Conservation (phyloP, 1,140 invertebrate genomes). For the Drosophila parvula region DNA sequence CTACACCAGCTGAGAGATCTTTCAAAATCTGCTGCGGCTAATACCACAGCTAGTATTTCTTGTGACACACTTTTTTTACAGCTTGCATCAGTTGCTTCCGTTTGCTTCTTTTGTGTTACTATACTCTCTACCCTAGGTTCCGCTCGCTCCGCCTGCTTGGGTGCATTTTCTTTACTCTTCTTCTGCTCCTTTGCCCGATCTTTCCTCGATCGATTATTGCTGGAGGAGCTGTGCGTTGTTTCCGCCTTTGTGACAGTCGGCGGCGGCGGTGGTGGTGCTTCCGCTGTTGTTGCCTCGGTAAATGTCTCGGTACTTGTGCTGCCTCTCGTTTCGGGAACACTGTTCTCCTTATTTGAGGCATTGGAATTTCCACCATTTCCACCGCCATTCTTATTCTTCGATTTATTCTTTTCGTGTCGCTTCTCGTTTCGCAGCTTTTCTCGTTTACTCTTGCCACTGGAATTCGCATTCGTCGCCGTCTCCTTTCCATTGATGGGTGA, state of each 20-base stretch:
- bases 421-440: conserved; percentile 73
- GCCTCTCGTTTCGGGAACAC: conserved; percentile 49
- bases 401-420: conserved; percentile 71
- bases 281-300: conserved; percentile 22
- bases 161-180: conserved; percentile 37
- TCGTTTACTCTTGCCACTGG: conserved; percentile 65
- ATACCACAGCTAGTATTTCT: conserved; percentile 23
- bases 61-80: conserved; percentile 41
- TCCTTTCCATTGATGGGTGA: conserved; percentile 84
- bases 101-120: conserved; percentile 24
- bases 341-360: conserved; percentile 80
- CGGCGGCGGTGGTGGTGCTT: conserved; percentile 10
- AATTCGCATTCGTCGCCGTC: conserved; percentile 29
- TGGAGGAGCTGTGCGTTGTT: conserved; percentile 15
- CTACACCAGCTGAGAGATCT: conserved; percentile 66
- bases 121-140: conserved; percentile 38
- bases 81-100: conserved; percentile 10
- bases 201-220: conserved; percentile 46
- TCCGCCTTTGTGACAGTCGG: conserved; percentile 45
- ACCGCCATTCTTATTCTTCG: conserved; percentile 65
- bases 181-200: conserved; percentile 50
- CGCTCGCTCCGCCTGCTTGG: conserved; percentile 30
- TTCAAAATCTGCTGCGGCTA: conserved; percentile 22
- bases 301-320: conserved; percentile 46
- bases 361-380: conserved; percentile 65